These are phyloP conservation scores for Tachina lurida DNA, from an alignment of 2,888 invertebrate species.

Conservation along the genomic window DNA sequence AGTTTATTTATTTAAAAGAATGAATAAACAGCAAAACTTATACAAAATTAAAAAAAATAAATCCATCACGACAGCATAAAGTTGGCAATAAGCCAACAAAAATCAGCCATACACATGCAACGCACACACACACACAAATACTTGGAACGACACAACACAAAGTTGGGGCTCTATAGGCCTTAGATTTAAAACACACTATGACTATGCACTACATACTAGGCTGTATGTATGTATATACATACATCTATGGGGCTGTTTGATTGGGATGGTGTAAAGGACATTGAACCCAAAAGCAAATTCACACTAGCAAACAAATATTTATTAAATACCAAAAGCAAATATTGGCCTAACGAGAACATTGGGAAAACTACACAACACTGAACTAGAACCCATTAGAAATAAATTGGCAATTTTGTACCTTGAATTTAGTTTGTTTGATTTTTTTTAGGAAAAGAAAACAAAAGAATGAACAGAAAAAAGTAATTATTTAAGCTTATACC, in stretches of 20 bases:
- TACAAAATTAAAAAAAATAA: slow-evolving; percentile 27
- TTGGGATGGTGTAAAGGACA: slow-evolving; percentile 37
- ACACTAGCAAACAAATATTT: slow-evolving; percentile 50
- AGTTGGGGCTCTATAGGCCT: slow-evolving; percentile 1
- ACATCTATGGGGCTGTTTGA: neutral
- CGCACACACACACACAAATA: neutral
- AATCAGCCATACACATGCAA: slow-evolving; percentile 43
- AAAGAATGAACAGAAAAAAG: neutral
- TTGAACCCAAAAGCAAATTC: slow-evolving; percentile 54
- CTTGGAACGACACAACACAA: neutral
- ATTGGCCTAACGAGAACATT: slow-evolving; percentile 31
- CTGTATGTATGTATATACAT: neutral
- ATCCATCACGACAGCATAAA: slow-evolving; percentile 56
- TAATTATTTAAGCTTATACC: neutral
- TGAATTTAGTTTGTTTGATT: slow-evolving; percentile 18
- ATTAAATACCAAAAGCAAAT: slow-evolving; percentile 49
- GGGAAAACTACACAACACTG: slow-evolving; percentile 8
- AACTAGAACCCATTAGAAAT: slow-evolving; percentile 44
- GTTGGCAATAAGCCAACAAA: slow-evolving; percentile 69
- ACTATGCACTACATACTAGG: neutral
- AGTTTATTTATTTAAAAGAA: slow-evolving; percentile 56
- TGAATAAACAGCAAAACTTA: slow-evolving; percentile 44
- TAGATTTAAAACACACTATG: neutral
- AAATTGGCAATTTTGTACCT: slow-evolving; percentile 41
- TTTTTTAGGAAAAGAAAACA: neutral